Evolutionary conservation across 2,888 invertebrate species (phyloP).

Genomic region (Eucriotettix oculatus): DNA sequence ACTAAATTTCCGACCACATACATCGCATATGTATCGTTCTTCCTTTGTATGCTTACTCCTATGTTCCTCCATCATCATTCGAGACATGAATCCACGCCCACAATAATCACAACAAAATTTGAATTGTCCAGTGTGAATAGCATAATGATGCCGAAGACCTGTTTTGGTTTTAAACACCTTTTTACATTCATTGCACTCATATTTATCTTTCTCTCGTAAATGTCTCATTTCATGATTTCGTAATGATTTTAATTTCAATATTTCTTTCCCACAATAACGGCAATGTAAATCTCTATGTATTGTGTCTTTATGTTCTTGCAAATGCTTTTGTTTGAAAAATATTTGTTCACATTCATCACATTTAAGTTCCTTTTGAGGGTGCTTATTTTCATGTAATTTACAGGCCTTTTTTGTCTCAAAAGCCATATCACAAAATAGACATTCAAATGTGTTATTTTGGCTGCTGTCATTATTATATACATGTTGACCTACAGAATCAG

Average conservation of each 20-base stretch:
- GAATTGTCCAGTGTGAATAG: constrained; percentile 15
- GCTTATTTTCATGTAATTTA: constrained; percentile 9
- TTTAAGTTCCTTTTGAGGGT: constrained; percentile 5
- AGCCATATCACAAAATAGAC: constrained; percentile 8
- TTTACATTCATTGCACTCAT: constrained; percentile 13
- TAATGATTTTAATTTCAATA: constrained; percentile 11
- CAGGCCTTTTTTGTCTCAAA: constrained; percentile 8
- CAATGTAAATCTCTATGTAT: constrained; percentile 13
- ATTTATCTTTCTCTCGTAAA: constrained; percentile 7
- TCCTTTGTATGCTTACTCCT: constrained; percentile 14
- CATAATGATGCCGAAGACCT: constrained; percentile 13
- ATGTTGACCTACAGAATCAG: background rate
- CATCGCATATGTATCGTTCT: constrained; percentile 15
- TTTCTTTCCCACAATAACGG: constrained; percentile 13
- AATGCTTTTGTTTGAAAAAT: constrained; percentile 11
- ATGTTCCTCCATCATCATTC: constrained; percentile 15
- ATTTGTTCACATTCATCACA: constrained; percentile 10
- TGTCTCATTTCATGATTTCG: constrained; percentile 13
- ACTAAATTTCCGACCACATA: constrained; percentile 15
- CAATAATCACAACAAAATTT: constrained; percentile 15
- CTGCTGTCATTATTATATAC: background rate
- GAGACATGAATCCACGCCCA: constrained; percentile 15
- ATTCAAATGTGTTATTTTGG: constrained; percentile 4
- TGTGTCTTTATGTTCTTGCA: constrained; percentile 9
- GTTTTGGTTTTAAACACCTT: constrained; percentile 14